Evolutionary conservation across 2,113 vertebrate genomes (phyloP), one percentile per base, ranked within the genome.

Genomic region (Sapayoa aenigma): DNA sequence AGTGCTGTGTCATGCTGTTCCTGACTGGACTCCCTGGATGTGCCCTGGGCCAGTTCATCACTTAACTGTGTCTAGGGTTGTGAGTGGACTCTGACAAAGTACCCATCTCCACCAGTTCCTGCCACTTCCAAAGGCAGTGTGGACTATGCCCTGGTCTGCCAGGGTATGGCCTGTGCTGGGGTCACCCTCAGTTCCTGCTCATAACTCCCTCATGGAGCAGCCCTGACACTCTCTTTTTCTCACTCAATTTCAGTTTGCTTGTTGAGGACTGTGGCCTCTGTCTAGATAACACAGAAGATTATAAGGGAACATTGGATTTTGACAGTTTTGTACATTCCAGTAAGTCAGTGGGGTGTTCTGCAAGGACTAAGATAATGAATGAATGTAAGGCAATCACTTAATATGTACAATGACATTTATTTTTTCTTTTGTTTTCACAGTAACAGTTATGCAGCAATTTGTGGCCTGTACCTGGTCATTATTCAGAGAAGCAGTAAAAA

Each of bases 61-160:
- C 5, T n/a, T 63, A 9, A 4, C 7, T 0, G 0, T 13, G 2
- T 60, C 15, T 60, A 27, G 5, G 33, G 13, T 69, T 69, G 23
- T 68, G 46, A 17, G 6, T 58, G 60, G 30, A n/a, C 21, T 6
- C 2, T 73, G 35, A 28, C 24, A 31, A 9, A 66, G 33, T 27
- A 9, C 30, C 16, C 2, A 0, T 47, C 9, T 63, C 19, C 3
- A 5, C n/a, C 27, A 21, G 5, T 30, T 68, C 24, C 53, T 88
- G 39, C 23, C 0, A 0, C 23, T 6, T 59, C 33, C 3, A 14
- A 60, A 39, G 31, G 28, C 15, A 2, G 11, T 8, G 39, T 46
- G 42, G 42, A 62, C 55, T 69, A 33, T 13, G 1, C 28, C 35
- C 21, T 33, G 9, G 23, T 30, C 33, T 12, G 42, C 9, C 18